Conservation (phyloP, 1,140 invertebrate genomes). For the Cydia amplana region DNA sequence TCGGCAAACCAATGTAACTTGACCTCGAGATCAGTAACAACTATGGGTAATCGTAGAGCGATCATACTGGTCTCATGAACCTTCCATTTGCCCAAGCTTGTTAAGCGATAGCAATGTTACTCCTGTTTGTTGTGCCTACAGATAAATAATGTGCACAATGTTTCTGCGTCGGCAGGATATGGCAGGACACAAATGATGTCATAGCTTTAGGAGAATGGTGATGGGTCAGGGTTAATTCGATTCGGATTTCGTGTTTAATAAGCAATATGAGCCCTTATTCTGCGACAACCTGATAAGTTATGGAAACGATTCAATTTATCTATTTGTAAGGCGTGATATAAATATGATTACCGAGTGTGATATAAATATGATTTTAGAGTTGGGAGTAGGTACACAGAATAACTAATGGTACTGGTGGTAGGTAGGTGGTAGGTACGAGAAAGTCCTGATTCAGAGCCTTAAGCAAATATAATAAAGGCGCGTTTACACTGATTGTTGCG, state of each 20-base stretch:
- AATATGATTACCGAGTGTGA: too few species aligned
- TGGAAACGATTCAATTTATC: neutral
- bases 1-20: neutral
- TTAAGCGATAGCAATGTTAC: neutral
- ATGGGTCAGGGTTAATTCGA: slow-evolving; percentile 20
- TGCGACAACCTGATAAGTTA: neutral
- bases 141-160: slow-evolving; percentile 6
- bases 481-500: too few species aligned
- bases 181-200: slow-evolving; percentile 10
- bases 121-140: slow-evolving; percentile 12
- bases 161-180: slow-evolving; percentile 16
- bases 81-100: neutral
- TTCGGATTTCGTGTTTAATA: slow-evolving; percentile 16
- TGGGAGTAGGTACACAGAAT: too few species aligned
- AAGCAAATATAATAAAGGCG: too few species aligned
- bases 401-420: too few species aligned
- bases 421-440: too few species aligned
- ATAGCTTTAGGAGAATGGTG: slow-evolving; percentile 18
- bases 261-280: neutral
- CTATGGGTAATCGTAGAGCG: neutral
- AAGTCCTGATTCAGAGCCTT: too few species aligned
- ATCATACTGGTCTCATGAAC: neutral
- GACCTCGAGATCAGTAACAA: neutral
- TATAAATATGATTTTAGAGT: too few species aligned
- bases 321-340: too few species aligned